Conservation (phyloP, 2,888 invertebrate species). For the Antitype chi region DNA sequence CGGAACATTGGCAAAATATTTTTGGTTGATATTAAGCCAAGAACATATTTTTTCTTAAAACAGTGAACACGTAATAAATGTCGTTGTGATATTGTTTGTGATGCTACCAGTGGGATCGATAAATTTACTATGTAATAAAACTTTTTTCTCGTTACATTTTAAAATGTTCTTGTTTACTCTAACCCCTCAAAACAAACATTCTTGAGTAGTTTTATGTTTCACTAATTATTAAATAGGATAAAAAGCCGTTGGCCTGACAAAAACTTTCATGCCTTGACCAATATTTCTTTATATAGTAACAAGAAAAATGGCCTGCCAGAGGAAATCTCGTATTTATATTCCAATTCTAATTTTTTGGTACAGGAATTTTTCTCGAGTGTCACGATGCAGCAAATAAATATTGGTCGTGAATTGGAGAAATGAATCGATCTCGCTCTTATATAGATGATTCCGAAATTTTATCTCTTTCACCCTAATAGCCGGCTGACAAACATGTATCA, state of each 20-base stretch:
- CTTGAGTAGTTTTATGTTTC: constrained; percentile 29
- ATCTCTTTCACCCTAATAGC: constrained; percentile 90
- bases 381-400: constrained; percentile 89
- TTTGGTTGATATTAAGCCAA: constrained; percentile 69
- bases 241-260: constrained; percentile 47
- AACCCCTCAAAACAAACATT: constrained; percentile 28
- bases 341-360: constrained; percentile 85
- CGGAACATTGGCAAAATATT: constrained; percentile 65
- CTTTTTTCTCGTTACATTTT: constrained; percentile 31
- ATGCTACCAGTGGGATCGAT: constrained; percentile 58
- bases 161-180: constrained; percentile 38
- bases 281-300: constrained; percentile 86
- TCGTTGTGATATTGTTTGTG: constrained; percentile 68
- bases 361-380: constrained; percentile 86
- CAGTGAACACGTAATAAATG: constrained; percentile 73
- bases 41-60: constrained; percentile 70
- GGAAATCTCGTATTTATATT: constrained; percentile 82
- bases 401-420: constrained; percentile 87
- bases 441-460: constrained; percentile 85
- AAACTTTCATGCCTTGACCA: constrained; percentile 80
- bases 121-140: constrained; percentile 60
- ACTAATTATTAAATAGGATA: constrained; percentile 50
- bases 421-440: constrained; percentile 89
- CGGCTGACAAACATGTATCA: constrained; percentile 91
- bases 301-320: constrained; percentile 85